Evolutionary conservation across 2,113 vertebrate species (phyloP).

Genomic region (Hyla sarda): DNA sequence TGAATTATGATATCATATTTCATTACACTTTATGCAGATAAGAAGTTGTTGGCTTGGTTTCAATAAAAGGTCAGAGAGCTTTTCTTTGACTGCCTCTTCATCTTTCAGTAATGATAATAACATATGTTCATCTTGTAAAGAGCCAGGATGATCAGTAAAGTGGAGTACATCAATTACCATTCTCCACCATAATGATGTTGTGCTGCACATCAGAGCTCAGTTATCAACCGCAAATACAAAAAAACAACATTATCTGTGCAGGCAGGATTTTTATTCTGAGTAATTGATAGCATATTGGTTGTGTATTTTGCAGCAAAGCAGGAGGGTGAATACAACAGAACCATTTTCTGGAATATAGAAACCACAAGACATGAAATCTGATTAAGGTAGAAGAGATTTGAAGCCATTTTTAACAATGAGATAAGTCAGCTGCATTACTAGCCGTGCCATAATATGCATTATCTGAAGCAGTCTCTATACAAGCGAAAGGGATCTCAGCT

Average conservation of each 20-base stretch:
- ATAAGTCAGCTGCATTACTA: too few relatives aligned
- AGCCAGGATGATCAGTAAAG: background rate
- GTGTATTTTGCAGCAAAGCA: background rate
- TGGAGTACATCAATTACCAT: background rate
- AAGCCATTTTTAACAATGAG: too few relatives aligned
- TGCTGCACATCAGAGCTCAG: background rate
- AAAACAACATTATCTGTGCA: background rate
- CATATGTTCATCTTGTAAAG: background rate
- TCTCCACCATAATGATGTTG: background rate
- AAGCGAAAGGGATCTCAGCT: too few relatives aligned
- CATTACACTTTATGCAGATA: background rate
- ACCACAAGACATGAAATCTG: background rate
- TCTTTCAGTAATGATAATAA: conserved; percentile 4
- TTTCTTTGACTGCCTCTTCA: conserved; percentile 4
- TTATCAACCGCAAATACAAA: background rate
- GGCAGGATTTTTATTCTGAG: background rate
- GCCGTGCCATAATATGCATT: too few relatives aligned
- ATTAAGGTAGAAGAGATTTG: background rate
- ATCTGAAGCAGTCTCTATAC: too few relatives aligned
- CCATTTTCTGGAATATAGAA: background rate
- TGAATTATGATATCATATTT: background rate
- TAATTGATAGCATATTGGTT: background rate
- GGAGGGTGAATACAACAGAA: background rate
- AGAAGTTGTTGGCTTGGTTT: background rate
- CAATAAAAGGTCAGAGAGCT: background rate